Base-by-base conservation (phyloP, 2,888 invertebrate species). In the Parochlus steinenii region DNA sequence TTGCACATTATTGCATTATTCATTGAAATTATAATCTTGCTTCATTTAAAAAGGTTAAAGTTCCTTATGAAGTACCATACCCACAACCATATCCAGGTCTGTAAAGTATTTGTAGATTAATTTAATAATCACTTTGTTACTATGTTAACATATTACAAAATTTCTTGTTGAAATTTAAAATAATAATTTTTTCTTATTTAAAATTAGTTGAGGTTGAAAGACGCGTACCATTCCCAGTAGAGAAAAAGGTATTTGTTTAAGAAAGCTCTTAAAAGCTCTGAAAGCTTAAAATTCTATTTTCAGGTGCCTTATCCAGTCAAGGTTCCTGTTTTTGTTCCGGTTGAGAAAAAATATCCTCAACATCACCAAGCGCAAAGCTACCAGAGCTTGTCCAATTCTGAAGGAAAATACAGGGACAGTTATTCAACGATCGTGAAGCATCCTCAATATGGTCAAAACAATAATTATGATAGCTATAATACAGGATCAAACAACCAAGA, bases 241-340 rank as follows among this genome's bases (percentile, higher is more conserved):
- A 39, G 23, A 35, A 40, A 18, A 59, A 48, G 44, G 56, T 63
- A 15, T 60, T 57, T 0, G 52, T 56, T 7, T 20, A 6, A 6
- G 6, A n/a, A 23, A 15, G 20, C 2, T 30, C 23, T 31, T 2
- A 31, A 2, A 20, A 2, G 3, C 7, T 5, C 20, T 19, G 8
- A 10, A 8, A 31, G 12, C 10, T 12, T 12, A 20, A 31, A 14
- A 4, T 19, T 11, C 23, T 37, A 33, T 37, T 40, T 45, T 15
- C 38, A 44, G 38, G 41, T 46, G 7, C 45, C 45, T 6, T 43
- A 45, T 29, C 40, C 43, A 11, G 33, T 31, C 2, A 23, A 31
- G 22, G 28, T 34, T 12, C 36, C 36, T n/a, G 29, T 36, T 6
- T 36, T 24, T 16, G 14, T 36, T 17, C 36, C 19, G 7, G 20